phyloP scores from a whole-genome alignment of 2,113 vertebrate species.

The Micronycteris hirsuta region DNA sequence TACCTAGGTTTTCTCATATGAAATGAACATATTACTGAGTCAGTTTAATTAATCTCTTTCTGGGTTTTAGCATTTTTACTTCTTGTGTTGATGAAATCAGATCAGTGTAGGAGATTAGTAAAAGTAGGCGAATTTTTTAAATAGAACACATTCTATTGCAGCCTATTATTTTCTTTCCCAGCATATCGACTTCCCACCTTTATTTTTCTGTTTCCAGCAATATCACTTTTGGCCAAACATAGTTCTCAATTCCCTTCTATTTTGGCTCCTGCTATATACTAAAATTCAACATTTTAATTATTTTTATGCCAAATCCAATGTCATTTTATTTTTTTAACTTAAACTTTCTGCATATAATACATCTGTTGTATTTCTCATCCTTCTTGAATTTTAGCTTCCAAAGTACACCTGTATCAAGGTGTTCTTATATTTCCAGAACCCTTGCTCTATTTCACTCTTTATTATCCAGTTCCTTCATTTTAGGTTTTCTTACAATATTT shows the following conservation, averaged over 20 bases:
- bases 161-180: background rate
- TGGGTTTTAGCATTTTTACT: background rate
- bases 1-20: background rate
- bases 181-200: background rate
- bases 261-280: background rate
- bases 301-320: background rate
- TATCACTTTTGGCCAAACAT: background rate
- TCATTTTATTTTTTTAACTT: background rate
- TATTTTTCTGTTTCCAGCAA: background rate
- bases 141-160: background rate
- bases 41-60: background rate
- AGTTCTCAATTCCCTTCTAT: background rate
- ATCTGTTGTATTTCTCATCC: background rate
- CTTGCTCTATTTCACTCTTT: background rate
- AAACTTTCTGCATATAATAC: background rate
- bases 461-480: background rate
- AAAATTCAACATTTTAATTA: background rate
- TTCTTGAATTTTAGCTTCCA: background rate
- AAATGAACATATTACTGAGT: background rate
- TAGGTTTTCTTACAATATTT: background rate
- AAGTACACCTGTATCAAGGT: background rate
- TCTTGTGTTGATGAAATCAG: background rate
- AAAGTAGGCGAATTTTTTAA: background rate
- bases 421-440: background rate
- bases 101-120: background rate